Conservation (phyloP, 2,888 invertebrate species). For the Diaprepes abbreviatus region DNA sequence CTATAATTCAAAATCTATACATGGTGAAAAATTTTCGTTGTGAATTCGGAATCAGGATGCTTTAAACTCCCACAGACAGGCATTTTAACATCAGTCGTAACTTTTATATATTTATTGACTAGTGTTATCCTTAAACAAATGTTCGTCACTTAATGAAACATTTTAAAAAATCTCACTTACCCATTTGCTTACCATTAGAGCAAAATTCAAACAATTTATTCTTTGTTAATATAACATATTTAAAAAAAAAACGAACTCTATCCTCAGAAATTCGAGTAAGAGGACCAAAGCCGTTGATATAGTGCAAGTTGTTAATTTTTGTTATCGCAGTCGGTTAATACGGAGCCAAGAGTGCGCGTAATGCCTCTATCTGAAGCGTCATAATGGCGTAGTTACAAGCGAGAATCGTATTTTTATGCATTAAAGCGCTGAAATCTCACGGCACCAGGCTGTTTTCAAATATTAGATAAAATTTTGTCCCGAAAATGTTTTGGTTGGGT, state of each 20-base stretch:
- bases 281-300: constrained; percentile 57
- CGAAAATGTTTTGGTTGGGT: constrained; percentile 2
- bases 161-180: too few relatives aligned
- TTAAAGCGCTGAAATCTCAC: constrained; percentile 40
- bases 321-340: constrained; percentile 52
- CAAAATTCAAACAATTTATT: too few relatives aligned
- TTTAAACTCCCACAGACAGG: too few relatives aligned
- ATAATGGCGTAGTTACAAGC: constrained; percentile 40
- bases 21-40: too few relatives aligned
- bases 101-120: too few relatives aligned
- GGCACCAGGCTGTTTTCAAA: constrained; percentile 38
- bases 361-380: constrained; percentile 41
- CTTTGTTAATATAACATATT: neutral
- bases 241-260: neutral
- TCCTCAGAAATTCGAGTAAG: constrained; percentile 6
- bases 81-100: too few relatives aligned
- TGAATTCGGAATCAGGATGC: too few relatives aligned
- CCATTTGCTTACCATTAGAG: too few relatives aligned
- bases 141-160: too few relatives aligned
- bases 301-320: constrained; percentile 58
- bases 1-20: too few relatives aligned
- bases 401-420: constrained; percentile 48
- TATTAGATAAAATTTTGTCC: constrained; percentile 33
- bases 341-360: constrained; percentile 40
- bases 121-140: too few relatives aligned